Base-by-base conservation (phyloP, 2,888 invertebrate genomes). In the Perizoma flavofasciatum region DNA sequence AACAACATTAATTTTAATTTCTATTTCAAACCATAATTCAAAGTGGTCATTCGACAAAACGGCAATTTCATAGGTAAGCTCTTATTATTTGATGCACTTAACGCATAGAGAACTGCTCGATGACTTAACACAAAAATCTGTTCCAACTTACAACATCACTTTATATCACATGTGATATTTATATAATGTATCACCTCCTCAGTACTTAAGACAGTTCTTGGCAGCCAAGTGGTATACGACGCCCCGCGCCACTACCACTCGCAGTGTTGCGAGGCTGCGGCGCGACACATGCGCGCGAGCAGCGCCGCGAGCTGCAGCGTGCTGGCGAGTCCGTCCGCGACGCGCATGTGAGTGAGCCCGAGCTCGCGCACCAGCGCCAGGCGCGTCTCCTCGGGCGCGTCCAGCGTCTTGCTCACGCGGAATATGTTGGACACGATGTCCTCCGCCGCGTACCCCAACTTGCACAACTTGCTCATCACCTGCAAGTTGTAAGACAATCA, bases 391-490 rank as follows among this genome's bases (percentile, higher is more conserved):
- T 99, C 99, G 37, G 95, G 93, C 74, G 97, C 95, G 45, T 95
- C 94, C 78, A 98, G 93, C 67, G 95, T 96, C 88, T 99, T 99
- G 86, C 97, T 95, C 34, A 99, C 98, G 70, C 98, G 95, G 89
- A 99, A 99, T 63, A 99, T 95, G 86, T 98, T 99, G 66, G 96
- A 95, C 73, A 99, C 97, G 47, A 99, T 97, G 92, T 99, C 99
- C 85, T 99, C 98, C 0, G 98, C 95, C 0, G 99, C 98, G 86
- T 99, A 99, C 0, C 99, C 99, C 68, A 98, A 93, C 76, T 95
- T 95, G 96, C 98, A 98, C 56, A 99, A 92, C 82, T 98, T 96
- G 3, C 96, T 94, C 79, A 99, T 94, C 50, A 97, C 94, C 94
- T 96, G 77, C 0, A 55, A 52, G 22, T 6, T 37, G 37, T 3